A percentile compares a stretch with the other conserved stretches of the same genome.
Conservation (phyloP, 2,797 vertebrate genomes). For the Acanthurus tractus region DNA sequence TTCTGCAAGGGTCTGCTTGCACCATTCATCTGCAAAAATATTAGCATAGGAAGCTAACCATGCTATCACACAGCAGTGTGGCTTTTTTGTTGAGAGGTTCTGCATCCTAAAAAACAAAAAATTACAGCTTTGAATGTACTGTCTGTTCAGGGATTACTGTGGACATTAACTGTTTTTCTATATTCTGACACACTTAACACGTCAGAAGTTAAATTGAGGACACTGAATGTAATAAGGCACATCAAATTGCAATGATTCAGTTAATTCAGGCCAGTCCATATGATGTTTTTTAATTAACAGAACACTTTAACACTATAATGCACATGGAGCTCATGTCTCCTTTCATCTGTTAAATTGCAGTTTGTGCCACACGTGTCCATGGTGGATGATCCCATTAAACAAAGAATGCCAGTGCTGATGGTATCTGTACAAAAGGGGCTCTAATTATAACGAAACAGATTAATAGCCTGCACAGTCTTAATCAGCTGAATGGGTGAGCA, state of each 20-base stretch:
- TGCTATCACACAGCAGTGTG: neutral
- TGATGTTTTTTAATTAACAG: slow-evolving; percentile 24
- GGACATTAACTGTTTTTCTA: slow-evolving; percentile 25
- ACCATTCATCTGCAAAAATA: neutral
- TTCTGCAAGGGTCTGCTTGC: neutral
- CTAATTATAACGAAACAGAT: slow-evolving; percentile 7
- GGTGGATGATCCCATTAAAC: slow-evolving; percentile 59
- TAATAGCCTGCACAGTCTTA: neutral
- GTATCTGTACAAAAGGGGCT: slow-evolving; percentile 23
- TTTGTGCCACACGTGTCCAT: slow-evolving; percentile 28
- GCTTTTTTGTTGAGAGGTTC: no score
- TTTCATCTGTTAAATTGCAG: slow-evolving; percentile 45
- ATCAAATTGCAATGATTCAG: slow-evolving; percentile 62
- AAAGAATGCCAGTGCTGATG: slow-evolving; percentile 53
- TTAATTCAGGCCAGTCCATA: slow-evolving; percentile 36
- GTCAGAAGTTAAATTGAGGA: slow-evolving; percentile 43
- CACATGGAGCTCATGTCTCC: slow-evolving; percentile 39
- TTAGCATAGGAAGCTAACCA: neutral
- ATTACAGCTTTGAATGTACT: neutral
- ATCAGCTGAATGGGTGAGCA: slow-evolving; percentile 3
- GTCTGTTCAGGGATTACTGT: slow-evolving; percentile 17
- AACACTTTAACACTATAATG: slow-evolving; percentile 24
- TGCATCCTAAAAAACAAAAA: no score
- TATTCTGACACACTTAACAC: slow-evolving; percentile 47
- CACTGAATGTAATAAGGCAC: slow-evolving; percentile 51